Evolutionary conservation across 2,797 vertebrate species (phyloP), one percentile per base, ranked within the genome.

Genomic region (Neosilurus mollespiculum): DNA sequence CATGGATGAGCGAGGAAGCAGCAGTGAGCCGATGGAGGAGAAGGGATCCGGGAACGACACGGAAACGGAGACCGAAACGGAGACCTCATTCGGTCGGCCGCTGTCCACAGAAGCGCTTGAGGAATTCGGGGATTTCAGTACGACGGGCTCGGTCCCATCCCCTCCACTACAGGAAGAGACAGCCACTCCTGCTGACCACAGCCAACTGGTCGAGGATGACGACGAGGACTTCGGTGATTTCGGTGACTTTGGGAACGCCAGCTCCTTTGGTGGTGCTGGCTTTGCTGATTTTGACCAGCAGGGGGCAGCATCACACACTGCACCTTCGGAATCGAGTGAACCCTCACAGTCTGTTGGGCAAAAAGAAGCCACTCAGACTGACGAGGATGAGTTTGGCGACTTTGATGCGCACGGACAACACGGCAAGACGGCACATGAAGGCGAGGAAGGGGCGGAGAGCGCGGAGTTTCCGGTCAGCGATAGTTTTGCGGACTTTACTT

Each of bases 401-500:
- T 98, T 98, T 72, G 94, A 95, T 90, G 91, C 87, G 12, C 92
- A 92, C 11, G 87, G 93, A 54, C 85, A 87, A 24, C 51, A 30
- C 0, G n/a, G 77, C 0, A 53, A 73, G 24, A 11, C 15, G 2
- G 76, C 22, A 4, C 66, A 61, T 37, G 88, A 86, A 2, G 86
- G 37, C 66, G 89, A 88, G 75, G 92, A 91, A 0, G 85, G 58
- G 9, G 86, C 49, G 0, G 9, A 86, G 54, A 91, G 90, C 4
- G 84, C 85, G 6, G 88, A 91, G 86, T 95, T 96, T 87, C 95
- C 95, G 18, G 93, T 92, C 88, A 95, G 94, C 0, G 95, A 97
- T 22, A 97, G 97, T 85, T 99, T 99, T 85, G 96, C 97, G 0
- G 97, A 97, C 87, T 99, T 99, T 89, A 96, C 94, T 91, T 94